These are phyloP conservation scores for Phortica magna DNA, from an alignment of 2,888 invertebrate genomes.

Conservation along the genomic window DNA sequence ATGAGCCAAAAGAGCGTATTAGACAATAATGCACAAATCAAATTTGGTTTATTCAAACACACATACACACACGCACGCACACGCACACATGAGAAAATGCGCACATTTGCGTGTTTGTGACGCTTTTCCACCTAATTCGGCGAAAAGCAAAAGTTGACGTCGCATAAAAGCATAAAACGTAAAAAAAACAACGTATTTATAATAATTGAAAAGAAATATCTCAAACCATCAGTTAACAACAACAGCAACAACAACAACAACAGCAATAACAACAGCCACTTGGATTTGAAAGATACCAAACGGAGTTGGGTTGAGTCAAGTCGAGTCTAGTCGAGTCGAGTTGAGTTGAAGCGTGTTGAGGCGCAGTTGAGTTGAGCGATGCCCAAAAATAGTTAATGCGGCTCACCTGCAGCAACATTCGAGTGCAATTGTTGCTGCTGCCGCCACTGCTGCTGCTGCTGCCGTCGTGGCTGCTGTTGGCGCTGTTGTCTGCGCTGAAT, in stretches of 20 bases:
- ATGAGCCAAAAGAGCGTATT: background rate
- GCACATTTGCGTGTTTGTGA: background rate
- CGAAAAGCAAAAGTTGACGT: slow-evolving; percentile 2
- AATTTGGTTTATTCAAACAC: slow-evolving; percentile 7
- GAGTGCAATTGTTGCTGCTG: background rate
- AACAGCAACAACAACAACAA: slow-evolving; percentile 4
- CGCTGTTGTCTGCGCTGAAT: background rate
- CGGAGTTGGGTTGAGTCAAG: background rate
- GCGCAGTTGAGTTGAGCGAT: slow-evolving; percentile 15
- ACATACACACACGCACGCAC: background rate
- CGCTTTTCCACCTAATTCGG: too few relatives aligned
- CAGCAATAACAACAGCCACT: background rate
- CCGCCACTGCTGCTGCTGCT: background rate
- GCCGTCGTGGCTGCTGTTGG: background rate
- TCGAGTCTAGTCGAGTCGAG: background rate
- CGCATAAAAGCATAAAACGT: background rate
- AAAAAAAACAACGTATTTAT: background rate
- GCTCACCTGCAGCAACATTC: slow-evolving; percentile 27
- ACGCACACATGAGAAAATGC: background rate
- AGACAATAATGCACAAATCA: background rate
- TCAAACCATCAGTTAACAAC: slow-evolving; percentile 20
- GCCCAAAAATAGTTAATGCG: slow-evolving; percentile 26
- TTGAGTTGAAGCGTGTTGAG: background rate
- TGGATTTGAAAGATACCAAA: background rate
- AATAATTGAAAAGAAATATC: slow-evolving; percentile 19